Evolutionary conservation across 2,113 vertebrate species (phyloP), one percentile per base, ranked within the genome.

Genomic region (Aix galericulata): DNA sequence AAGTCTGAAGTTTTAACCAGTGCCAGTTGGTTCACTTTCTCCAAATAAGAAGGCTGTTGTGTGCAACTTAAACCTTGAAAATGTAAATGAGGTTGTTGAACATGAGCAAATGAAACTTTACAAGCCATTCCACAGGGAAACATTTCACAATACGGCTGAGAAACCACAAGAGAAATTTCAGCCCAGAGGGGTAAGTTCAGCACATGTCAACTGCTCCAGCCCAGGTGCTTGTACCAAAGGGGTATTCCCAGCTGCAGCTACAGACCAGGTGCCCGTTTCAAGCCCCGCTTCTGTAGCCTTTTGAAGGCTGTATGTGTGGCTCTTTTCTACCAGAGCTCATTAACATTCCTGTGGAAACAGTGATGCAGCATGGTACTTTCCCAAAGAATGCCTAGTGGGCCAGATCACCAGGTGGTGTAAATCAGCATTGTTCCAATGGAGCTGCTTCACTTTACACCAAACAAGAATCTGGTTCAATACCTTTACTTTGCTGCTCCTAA

Each of bases 181-280:
- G 87, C 87, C 94, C 82, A 95, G 88, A 94, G 93, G 95, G 95
- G 94, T 94, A 91, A 94, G 94, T 95, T 93, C 79, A 91, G 91
- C 68, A 77, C 72, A 85, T 25, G 21, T 44, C 86, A 91, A 72
- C 58, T 92, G 82, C 73, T 95, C 80, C 86, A 91, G 92, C 69
- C 73, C 80, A 94, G 90, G 82, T 94, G 83, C 93, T 90, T 91
- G 32, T 58, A 84, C 77, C 83, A 86, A 85, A 76, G 67, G 93
- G 92, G 20, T 84, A 55, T 96, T 93, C 83, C 77, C 73, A 88
- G 80, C 77, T 94, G 93, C 62, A 79, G 76, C 95, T 93, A 17
- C 64, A 75, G 88, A 82, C 60, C 83, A 96, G 92, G 80, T 95
- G 90, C 90, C 90, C 4, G n/a, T 95, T 86, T 62, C 76, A 82